A percentile compares a stretch with the other conserved stretches of the same genome.
These are phyloP conservation scores for Actinostola sp. DNA, from an alignment of 92 coral and sea anemone species.

Conservation along the genomic window DNA sequence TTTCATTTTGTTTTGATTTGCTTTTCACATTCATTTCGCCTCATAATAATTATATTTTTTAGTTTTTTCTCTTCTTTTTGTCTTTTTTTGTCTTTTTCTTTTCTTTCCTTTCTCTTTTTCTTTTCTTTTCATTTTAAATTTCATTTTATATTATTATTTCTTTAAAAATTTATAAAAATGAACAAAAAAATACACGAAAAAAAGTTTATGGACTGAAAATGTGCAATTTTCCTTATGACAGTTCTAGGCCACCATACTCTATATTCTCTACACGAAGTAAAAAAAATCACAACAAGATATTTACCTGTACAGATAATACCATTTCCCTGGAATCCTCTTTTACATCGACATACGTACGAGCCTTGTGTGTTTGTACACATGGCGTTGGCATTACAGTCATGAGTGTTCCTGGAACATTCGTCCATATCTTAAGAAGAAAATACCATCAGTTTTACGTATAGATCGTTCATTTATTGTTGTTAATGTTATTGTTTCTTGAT, in stretches of 20 bases:
- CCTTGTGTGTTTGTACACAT: slow-evolving; percentile 57
- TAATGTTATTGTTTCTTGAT: too few relatives aligned
- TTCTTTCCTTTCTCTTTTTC: too few relatives aligned
- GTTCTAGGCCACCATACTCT: not conserved
- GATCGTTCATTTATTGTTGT: not conserved
- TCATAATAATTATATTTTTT: too few relatives aligned
- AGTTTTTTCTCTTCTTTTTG: too few relatives aligned
- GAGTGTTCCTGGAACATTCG: slow-evolving; percentile 44
- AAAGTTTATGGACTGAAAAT: not conserved
- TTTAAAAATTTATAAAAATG: too few relatives aligned
- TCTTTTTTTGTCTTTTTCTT: too few relatives aligned
- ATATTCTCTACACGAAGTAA: not conserved
- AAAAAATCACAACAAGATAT: not conserved
- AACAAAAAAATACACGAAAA: too few relatives aligned
- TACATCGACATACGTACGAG: slow-evolving; percentile 52
- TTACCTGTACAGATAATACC: slow-evolving; percentile 17
- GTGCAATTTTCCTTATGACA: not conserved
- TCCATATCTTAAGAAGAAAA: slow-evolving; percentile 38
- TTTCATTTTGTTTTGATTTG: too few relatives aligned
- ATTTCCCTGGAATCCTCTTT: slow-evolving; percentile 33
- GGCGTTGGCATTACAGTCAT: slow-evolving; percentile 39
- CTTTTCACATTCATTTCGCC: too few relatives aligned
- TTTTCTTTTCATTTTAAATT: too few relatives aligned
- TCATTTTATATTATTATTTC: too few relatives aligned
- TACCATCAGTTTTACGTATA: not conserved